Evolutionary conservation across 2,797 vertebrate genomes (phyloP).

Genomic region (Trichosurus vulpecula): DNA sequence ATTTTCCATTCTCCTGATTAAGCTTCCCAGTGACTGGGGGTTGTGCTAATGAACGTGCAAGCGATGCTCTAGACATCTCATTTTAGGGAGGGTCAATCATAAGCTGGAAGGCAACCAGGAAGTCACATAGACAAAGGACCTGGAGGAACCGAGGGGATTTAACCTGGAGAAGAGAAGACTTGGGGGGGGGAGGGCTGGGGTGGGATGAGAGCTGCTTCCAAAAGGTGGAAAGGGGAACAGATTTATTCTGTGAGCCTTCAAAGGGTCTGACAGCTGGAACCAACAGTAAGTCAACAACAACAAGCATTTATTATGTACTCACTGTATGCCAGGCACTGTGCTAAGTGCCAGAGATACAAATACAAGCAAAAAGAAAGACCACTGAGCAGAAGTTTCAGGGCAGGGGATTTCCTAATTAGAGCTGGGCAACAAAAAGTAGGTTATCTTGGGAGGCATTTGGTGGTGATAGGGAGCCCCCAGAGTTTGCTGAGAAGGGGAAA

Average conservation of each 20-base stretch:
- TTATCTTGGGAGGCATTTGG: too few species aligned
- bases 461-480: too few species aligned
- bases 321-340: neutral
- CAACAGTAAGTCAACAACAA: neutral
- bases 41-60: neutral
- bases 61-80: neutral
- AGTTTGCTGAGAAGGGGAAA: too few species aligned
- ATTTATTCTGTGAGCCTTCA: neutral
- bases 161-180: neutral
- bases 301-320: neutral
- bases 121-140: neutral
- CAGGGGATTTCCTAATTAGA: too few species aligned
- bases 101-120: neutral
- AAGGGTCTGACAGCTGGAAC: neutral
- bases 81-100: neutral
- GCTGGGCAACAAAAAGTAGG: too few species aligned
- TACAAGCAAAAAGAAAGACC: neutral
- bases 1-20: neutral
- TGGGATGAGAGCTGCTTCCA: neutral
- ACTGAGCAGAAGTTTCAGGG: too few species aligned
- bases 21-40: neutral
- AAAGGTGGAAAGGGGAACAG: neutral
- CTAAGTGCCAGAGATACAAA: neutral
- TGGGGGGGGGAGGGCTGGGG: neutral
- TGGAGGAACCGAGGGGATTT: neutral